phyloP scores from a whole-genome alignment of 2,888 invertebrate genomes.

The Lithophane semibrunnea region DNA sequence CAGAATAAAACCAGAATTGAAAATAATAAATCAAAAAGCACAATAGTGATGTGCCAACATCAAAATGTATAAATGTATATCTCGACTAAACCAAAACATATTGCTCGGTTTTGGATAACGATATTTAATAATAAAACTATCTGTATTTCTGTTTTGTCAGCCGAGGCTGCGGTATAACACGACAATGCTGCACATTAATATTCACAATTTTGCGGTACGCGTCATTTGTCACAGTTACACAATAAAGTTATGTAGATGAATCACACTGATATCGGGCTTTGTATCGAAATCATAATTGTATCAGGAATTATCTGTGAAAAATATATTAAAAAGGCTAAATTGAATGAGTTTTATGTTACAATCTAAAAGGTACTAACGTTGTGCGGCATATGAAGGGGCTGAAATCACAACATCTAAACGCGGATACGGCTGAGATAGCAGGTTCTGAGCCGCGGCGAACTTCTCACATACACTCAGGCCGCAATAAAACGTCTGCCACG shows the following conservation, averaged over 20 bases:
- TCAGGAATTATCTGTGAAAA: conserved; percentile 18
- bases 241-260: conserved; percentile 47
- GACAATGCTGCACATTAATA: conserved; percentile 59
- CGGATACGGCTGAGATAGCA: conserved; percentile 82
- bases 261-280: conserved; percentile 30
- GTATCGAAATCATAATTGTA: conserved; percentile 34
- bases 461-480: conserved; percentile 79
- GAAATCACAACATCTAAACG: conserved; percentile 82
- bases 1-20: neutral
- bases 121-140: conserved; percentile 50
- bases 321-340: neutral
- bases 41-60: conserved; percentile 34
- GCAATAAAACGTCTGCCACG: conserved; percentile 80
- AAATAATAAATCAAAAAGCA: conserved; percentile 6
- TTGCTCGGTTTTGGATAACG: conserved; percentile 27
- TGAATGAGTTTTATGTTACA: neutral
- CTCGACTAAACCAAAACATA: conserved; percentile 34
- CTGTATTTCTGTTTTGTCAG: conserved; percentile 44
- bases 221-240: conserved; percentile 45
- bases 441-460: conserved; percentile 76
- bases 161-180: conserved; percentile 48
- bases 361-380: conserved; percentile 77
- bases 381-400: conserved; percentile 79
- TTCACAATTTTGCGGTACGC: conserved; percentile 50
- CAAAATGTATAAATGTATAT: conserved; percentile 18